Conservation (phyloP, 2,888 invertebrate species). For the Perdita meconis region DNA sequence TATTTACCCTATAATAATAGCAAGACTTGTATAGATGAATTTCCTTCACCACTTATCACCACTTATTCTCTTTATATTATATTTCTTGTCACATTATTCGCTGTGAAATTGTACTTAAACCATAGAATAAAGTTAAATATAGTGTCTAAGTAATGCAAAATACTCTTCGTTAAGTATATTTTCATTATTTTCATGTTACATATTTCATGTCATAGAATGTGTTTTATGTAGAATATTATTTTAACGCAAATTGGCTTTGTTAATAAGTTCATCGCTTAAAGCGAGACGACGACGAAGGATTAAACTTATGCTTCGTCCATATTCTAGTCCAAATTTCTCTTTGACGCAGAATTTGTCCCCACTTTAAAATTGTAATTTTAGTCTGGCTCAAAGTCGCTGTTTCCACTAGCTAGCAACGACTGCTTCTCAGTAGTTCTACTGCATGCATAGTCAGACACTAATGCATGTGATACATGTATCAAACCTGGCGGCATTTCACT, state of each 20-base stretch:
- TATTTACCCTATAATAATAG: too few species aligned
- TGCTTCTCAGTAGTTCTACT: conserved; percentile 45
- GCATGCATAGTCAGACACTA: conserved; percentile 27
- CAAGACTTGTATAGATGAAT: too few species aligned
- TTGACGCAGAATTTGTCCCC: too few species aligned
- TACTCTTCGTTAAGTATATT: not conserved
- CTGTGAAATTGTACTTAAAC: too few species aligned
- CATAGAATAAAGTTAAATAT: not conserved
- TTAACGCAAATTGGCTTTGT: not conserved
- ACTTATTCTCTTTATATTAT: too few species aligned
- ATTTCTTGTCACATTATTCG: too few species aligned
- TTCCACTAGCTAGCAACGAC: conserved; percentile 9
- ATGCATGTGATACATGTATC: not conserved
- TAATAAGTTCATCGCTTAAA: not conserved
- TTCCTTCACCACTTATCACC: too few species aligned
- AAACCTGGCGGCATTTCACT: too few species aligned
- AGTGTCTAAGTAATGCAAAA: not conserved
- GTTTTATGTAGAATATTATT: not conserved
- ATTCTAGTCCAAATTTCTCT: too few species aligned
- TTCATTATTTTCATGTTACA: not conserved
- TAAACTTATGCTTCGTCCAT: too few species aligned
- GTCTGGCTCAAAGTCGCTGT: not conserved
- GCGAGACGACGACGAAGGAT: not conserved
- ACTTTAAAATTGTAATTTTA: not conserved
- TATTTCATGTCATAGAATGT: not conserved